phyloP scores from a whole-genome alignment of 2,113 vertebrate genomes.

The Eupsittula cactorum region DNA sequence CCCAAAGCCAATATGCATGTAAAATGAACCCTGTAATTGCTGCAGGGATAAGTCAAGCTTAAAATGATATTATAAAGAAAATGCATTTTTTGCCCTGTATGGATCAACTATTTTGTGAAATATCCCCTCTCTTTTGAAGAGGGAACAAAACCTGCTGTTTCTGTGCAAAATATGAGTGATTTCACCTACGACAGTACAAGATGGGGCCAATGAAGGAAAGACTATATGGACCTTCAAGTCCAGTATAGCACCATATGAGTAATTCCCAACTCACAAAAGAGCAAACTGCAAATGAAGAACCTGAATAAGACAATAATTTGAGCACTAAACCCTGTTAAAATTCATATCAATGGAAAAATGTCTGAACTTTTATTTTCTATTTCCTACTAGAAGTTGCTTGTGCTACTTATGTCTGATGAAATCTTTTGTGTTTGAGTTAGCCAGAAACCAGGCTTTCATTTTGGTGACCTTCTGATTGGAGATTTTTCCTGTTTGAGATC shows the following conservation, averaged over 20 bases:
- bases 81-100: not conserved
- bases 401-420: not conserved
- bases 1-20: not conserved
- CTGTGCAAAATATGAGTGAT: not conserved
- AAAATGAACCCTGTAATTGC: slow-evolving; percentile 17
- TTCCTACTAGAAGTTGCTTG: not conserved
- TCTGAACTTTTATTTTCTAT: not conserved
- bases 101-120: not conserved
- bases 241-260: not conserved
- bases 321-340: not conserved
- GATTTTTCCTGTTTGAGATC: not conserved
- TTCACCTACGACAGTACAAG: not conserved
- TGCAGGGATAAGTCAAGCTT: slow-evolving; percentile 8
- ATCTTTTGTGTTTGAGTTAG: not conserved
- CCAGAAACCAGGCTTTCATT: not conserved
- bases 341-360: not conserved
- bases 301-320: not conserved
- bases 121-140: not conserved
- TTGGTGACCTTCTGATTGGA: not conserved
- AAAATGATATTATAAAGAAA: slow-evolving; percentile 38
- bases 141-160: not conserved
- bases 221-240: not conserved
- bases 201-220: not conserved
- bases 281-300: not conserved
- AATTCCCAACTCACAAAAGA: not conserved